phyloP scores from a whole-genome alignment of 2,888 invertebrate species.

The Lasioglossum malachurum region DNA sequence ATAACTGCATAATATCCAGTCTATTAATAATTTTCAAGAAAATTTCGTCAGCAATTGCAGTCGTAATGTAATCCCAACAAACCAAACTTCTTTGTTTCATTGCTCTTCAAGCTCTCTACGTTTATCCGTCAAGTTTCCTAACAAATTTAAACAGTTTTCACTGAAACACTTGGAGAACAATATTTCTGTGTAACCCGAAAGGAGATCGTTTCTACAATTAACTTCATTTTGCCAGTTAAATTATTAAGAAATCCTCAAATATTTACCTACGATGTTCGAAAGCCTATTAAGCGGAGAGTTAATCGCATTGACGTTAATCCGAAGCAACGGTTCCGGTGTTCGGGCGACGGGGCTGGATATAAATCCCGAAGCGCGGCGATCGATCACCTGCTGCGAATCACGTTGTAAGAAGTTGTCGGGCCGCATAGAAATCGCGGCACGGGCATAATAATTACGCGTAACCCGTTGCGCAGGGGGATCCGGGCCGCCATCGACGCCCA shows the following conservation, averaged over 20 bases:
- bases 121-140: neutral
- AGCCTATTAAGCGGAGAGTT: neutral
- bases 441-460: conserved; percentile 32
- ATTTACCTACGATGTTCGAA: neutral
- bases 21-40: neutral
- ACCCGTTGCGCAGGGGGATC: neutral
- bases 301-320: neutral
- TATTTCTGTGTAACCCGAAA: neutral
- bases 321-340: neutral
- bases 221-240: neutral
- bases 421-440: conserved; percentile 18
- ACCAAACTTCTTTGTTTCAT: neutral
- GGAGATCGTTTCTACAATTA: neutral
- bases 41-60: neutral
- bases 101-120: neutral
- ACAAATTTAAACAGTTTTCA: neutral
- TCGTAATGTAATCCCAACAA: neutral
- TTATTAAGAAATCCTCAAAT: neutral
- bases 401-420: neutral
- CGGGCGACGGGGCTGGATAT: neutral
- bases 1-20: neutral
- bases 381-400: neutral
- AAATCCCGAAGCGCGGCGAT: neutral
- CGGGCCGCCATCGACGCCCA: conserved; percentile 22
- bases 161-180: neutral